Evolutionary conservation across 92 coral and sea anemone genomes (phyloP).

Genomic region (Umimayanthus chanpuru): DNA sequence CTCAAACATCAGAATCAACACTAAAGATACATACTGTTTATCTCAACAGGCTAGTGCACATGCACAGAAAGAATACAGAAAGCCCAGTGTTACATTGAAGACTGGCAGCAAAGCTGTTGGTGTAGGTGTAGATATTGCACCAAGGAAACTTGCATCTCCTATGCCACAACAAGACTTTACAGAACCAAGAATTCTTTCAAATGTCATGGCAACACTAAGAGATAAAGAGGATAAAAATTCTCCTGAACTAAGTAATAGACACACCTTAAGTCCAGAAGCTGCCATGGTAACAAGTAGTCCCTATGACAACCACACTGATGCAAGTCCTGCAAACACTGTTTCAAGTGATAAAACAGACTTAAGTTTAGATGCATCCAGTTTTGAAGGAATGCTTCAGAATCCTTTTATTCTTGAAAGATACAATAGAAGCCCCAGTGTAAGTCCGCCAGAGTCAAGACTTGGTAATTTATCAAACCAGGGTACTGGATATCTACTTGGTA

Average conservation of each 20-base stretch:
- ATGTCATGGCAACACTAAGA: constrained; percentile 7
- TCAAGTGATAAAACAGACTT: not conserved
- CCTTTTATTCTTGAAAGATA: constrained; percentile 25
- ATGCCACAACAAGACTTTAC: not conserved
- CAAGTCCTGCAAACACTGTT: not conserved
- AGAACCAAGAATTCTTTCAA: constrained; percentile 26
- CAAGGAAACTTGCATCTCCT: not conserved
- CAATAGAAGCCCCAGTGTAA: constrained; percentile 14
- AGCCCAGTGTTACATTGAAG: not conserved
- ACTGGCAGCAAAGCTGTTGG: not conserved
- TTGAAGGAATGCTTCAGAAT: not conserved
- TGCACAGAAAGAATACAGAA: not conserved
- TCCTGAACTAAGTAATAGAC: not conserved
- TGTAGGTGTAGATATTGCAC: not conserved
- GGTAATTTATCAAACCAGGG: constrained; percentile 15
- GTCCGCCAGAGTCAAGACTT: constrained; percentile 33
- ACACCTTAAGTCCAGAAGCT: not conserved
- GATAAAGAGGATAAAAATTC: not conserved
- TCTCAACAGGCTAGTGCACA: not conserved
- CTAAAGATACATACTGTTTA: not conserved
- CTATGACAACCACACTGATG: not conserved
- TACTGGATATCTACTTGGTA: constrained; percentile 6
- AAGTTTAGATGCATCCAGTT: not conserved
- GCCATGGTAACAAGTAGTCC: not conserved
- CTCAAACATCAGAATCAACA: not conserved